Base-by-base conservation (phyloP, 2,113 vertebrate species). In the Lucifuga dentata region DNA sequence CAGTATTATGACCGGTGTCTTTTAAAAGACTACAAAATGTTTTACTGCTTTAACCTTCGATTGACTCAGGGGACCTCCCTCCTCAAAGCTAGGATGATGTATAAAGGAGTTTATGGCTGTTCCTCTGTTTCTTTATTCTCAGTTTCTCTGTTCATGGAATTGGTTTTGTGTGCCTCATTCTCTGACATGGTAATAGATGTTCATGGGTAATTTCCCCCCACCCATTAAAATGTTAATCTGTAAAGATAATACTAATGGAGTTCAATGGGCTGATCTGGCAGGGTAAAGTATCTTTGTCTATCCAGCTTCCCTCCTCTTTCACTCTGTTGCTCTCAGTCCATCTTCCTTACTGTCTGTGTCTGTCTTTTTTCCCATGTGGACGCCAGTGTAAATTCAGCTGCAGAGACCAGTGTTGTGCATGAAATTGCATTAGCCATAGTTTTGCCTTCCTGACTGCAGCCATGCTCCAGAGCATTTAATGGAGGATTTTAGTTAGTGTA, bases 391-490 rank as follows among this genome's bases (percentile, higher is more conserved):
- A 88, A 77, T 80, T 80, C 66, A 61, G 72, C 56, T 61, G 66
- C 61, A 66, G 57, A 81, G 41, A 64, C 68, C 43, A 81, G 72
- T 61, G 17, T 59, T 19, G 46, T 76, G 83, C 81, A 90, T 88
- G 75, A 88, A 90, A 91, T 88, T 78, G 68, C 68, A 84, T 90
- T 89, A 88, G 86, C 64, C 76, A 73, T 74, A 70, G 80, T 80
- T 59, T 26, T n/a, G 75, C 73, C 76, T 80, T 67, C 26, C 65
- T 45, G 57, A 74, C 55, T 72, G 68, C 45, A 26, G 75, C 74
- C 72, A 66, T 41, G 53, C 73, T 78, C 78, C 63, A 70, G 69
- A 74, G 61, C 48, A 16, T 74, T 52, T 88, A 85, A 91, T 86
- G 21, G 72, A 75, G 36, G 63, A 77, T 90, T 89, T 91, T 85